A percentile compares a stretch with the other conserved stretches of the same genome.
Evolutionary conservation across 2,888 invertebrate genomes (phyloP).

Genomic region (Zhengitettix transpicula): DNA sequence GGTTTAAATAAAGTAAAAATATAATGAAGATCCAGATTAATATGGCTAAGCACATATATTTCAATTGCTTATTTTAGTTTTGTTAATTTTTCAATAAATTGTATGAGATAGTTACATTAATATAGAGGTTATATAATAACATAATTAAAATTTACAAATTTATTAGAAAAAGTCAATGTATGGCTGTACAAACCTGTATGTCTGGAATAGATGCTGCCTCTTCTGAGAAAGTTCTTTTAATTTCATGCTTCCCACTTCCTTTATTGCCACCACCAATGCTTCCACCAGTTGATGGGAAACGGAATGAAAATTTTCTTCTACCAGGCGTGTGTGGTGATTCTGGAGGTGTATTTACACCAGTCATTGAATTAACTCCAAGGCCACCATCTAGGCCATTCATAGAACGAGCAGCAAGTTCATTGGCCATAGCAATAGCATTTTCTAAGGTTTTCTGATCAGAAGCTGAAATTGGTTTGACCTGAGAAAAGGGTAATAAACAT

Average conservation of each 20-base stretch:
- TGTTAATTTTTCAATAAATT: no score
- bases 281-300: slow-evolving; percentile 34
- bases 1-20: no score
- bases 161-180: no score
- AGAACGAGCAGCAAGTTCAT: slow-evolving; percentile 66
- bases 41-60: no score
- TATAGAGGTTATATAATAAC: no score
- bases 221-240: slow-evolving; percentile 76
- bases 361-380: not conserved
- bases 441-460: slow-evolving; percentile 83
- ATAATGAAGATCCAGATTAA: no score
- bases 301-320: slow-evolving; percentile 65
- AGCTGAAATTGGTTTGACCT: slow-evolving; percentile 84
- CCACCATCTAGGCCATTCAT: slow-evolving; percentile 26
- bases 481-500: not conserved
- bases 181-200: slow-evolving; percentile 52
- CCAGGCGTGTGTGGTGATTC: slow-evolving; percentile 24
- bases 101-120: no score
- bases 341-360: slow-evolving; percentile 6
- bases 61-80: no score
- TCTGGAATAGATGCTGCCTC: slow-evolving; percentile 74
- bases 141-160: no score
- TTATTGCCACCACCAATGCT: slow-evolving; percentile 9
- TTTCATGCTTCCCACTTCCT: slow-evolving; percentile 34
- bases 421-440: slow-evolving; percentile 83